Evolutionary conservation across 2,797 vertebrate genomes (phyloP).

Genomic region (Hydrolagus colliei): DNA sequence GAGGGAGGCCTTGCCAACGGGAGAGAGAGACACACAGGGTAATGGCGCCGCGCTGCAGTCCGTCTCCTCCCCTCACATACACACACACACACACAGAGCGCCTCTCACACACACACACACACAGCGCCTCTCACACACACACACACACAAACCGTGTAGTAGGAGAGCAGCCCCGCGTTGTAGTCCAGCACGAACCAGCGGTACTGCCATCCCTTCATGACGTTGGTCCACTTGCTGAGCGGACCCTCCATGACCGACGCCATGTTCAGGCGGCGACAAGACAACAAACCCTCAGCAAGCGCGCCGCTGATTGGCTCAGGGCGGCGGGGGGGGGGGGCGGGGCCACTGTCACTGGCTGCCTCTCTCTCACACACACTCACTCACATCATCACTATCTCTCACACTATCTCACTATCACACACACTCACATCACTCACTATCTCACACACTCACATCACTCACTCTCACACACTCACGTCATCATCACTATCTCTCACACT

Average conservation of each 20-base stretch:
- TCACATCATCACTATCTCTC: too few relatives aligned
- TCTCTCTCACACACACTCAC: too few relatives aligned
- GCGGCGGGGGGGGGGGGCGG: background rate
- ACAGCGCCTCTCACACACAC: constrained; percentile 33
- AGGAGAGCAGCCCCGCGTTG: constrained; percentile 87
- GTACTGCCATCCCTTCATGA: constrained; percentile 98
- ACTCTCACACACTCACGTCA: too few relatives aligned
- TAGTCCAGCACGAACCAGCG: constrained; percentile 96
- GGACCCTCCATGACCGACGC: constrained; percentile 98
- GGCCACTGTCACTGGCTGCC: too few relatives aligned
- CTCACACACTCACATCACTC: too few relatives aligned
- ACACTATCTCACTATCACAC: too few relatives aligned
- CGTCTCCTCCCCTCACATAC: constrained; percentile 33
- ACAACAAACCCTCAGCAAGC: constrained; percentile 33
- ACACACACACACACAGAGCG: constrained; percentile 19
- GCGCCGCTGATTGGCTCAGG: background rate
- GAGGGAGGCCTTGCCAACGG: too few relatives aligned
- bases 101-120: constrained; percentile 44
- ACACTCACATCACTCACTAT: too few relatives aligned
- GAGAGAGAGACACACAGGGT: background rate
- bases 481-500: too few relatives aligned
- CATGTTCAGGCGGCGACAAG: constrained; percentile 74
- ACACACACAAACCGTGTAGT: constrained; percentile 72
- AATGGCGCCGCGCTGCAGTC: constrained; percentile 19
- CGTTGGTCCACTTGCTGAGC: constrained; percentile 95